Base-by-base conservation (phyloP, 2,797 vertebrate species). In the Tauraco hartlaubi region DNA sequence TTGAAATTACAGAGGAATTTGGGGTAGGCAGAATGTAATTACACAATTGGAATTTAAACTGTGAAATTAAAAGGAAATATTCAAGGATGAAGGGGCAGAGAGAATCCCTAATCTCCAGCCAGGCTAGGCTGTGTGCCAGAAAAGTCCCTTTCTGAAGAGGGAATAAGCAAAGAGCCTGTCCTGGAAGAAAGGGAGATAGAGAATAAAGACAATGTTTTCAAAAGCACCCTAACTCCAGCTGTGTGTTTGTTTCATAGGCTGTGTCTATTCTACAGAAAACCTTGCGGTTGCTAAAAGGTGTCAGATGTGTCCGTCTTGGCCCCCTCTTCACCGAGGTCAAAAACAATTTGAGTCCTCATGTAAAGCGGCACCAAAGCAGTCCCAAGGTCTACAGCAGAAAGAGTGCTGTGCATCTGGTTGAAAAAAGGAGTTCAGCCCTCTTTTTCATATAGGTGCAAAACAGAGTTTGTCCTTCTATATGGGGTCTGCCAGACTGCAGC, bases 1-100 rank as follows among this genome's bases (percentile, higher is more conserved):
- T 97, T 97, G 97, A 97, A 97, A 97, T 97, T 97, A 97, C 97
- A 97, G 97, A 97, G 91, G 97, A 97, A 97, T 97, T 95, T 96
- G 90, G 94, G 81, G 91, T 96, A 89, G 96, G 97, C 95, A 97
- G 97, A 98, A 97, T 96, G 95, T 97, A 98, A 97, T 98, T 98
- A 96, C 97, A 97, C 96, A 96, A 93, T 92, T 97, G 97, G 95
- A 98, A 98, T 98, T 97, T 95, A 97, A 97, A 94, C 94, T 95
- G 96, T 95, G 94, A 98, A 97, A 97, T 90, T 96, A 97, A 97
- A 97, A 97, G 94, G 97, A 98, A 96, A 79, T 97, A 97, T 96
- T 95, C 96, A 96, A 97, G 97, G 95, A 96, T 96, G 88, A 97
- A 86, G 75, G 90, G 93, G 89, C 95, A 96, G 88, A 96, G 91